Conservation (phyloP, 2,888 invertebrate species). For the Apocheima hispidaria region DNA sequence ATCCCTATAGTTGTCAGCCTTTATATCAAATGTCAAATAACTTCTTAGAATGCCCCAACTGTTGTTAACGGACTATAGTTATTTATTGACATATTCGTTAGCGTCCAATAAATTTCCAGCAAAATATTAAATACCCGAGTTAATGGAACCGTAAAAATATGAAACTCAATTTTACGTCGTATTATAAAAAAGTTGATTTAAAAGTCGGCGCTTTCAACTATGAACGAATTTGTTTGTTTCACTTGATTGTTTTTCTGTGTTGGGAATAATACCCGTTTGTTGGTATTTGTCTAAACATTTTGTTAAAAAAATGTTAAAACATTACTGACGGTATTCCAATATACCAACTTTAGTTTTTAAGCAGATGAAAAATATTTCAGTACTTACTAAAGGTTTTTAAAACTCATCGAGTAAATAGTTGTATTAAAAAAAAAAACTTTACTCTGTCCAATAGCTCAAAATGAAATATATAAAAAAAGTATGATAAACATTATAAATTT, state of each 20-base stretch:
- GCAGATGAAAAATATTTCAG: too few species aligned
- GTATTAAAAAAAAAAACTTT: too few species aligned
- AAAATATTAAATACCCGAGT: slow-evolving; percentile 48
- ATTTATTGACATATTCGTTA: slow-evolving; percentile 75
- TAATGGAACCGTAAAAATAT: slow-evolving; percentile 52
- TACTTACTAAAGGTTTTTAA: too few species aligned
- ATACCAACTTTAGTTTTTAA: too few species aligned
- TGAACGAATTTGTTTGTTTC: slow-evolving; percentile 18
- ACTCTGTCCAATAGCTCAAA: too few species aligned
- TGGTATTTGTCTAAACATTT: background rate
- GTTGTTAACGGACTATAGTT: slow-evolving; percentile 41
- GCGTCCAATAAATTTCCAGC: slow-evolving; percentile 63
- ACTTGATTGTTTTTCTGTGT: slow-evolving; percentile 21
- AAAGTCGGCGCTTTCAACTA: slow-evolving; percentile 29
- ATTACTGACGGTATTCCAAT: background rate
- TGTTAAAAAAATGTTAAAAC: background rate
- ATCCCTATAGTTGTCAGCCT: too few species aligned
- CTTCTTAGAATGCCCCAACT: background rate
- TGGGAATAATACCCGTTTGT: background rate
- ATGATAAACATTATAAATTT: too few species aligned
- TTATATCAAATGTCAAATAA: background rate
- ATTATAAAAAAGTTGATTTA: slow-evolving; percentile 37
- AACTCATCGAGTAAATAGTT: too few species aligned
- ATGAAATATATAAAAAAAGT: background rate
- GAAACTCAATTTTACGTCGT: slow-evolving; percentile 16